Base-by-base conservation (phyloP, 2,888 invertebrate species). In the Gymnoscelis rufifasciata region DNA sequence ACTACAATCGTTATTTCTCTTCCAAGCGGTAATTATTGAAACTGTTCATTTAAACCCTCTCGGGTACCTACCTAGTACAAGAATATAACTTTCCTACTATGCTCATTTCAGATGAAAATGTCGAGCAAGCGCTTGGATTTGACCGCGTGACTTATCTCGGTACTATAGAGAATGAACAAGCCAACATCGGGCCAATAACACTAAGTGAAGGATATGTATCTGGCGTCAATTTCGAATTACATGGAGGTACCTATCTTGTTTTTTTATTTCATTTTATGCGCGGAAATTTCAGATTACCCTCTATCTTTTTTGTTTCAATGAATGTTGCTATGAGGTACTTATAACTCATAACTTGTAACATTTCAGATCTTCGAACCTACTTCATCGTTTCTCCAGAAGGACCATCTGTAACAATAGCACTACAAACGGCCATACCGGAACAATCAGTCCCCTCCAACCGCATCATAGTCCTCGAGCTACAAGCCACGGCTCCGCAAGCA, bases 121-220 rank as follows among this genome's bases (percentile, higher is more conserved):
- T 35, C 6, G 12, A 26, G 1, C 15, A 27, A 14, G 11, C 60
- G 5, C 61, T 71, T 24, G 61, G 56, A 4, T 73, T 73, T 41
- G 64, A 70, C 36, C 54, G 53, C 33, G 40, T 53, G 28, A 60
- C 46, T 24, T 70, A 68, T 47, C 10, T 63, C 2, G 72, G 72
- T 2, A 43, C 60, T 1, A 55, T 72, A 2, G 51, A 59, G 36
- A 52, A 54, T 12, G 48, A 52, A 19, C 13, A 27, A 1, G 23
- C 61, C 7, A 44, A 41, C n/a, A 46, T 71, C 36, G 52, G 54
- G 12, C 47, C 62, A 0, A 69, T 74, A 14, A 56, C 52, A 7
- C 57, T 74, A 3, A 57, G 37, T 5, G 59, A 64, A 45, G 71
- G 68, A 33, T 66, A 60, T 44, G 51, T 53, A 7, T 7, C 52